Conservation (phyloP, 2,113 vertebrate species). For the Xenus cinereus region DNA sequence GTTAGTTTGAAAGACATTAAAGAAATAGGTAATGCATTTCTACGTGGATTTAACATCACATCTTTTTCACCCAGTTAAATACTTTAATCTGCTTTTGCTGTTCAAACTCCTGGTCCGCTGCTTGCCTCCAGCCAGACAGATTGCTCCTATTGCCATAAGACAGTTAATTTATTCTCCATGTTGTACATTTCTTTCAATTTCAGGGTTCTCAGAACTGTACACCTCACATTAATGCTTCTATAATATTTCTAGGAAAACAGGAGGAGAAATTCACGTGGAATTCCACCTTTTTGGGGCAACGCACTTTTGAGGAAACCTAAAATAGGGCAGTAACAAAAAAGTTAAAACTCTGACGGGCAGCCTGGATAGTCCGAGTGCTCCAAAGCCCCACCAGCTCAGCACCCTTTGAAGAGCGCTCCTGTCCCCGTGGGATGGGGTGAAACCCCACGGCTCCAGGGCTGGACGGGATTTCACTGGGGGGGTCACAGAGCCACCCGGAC, state of each 20-base stretch:
- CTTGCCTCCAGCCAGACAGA: not conserved
- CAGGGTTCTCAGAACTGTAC: not conserved
- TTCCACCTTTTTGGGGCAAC: not conserved
- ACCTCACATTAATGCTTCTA: not conserved
- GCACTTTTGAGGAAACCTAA: not conserved
- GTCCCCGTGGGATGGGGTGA: fast-evolving
- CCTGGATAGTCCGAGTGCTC: not conserved
- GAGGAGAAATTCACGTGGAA: fast-evolving
- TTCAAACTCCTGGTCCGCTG: not conserved
- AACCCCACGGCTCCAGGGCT: not conserved
- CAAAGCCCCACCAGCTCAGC: not conserved
- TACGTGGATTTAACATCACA: not conserved
- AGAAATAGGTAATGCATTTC: not conserved
- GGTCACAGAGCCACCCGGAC: not conserved
- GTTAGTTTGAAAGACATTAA: not conserved
- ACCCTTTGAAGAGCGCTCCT: fast-evolving
- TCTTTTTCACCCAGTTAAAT: not conserved
- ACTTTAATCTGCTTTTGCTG: not conserved
- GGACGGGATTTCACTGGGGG: fast-evolving
- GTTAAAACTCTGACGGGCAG: not conserved
- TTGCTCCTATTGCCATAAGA: not conserved
- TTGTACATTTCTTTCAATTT: not conserved
- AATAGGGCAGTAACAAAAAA: not conserved
- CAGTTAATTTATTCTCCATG: not conserved
- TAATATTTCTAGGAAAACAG: not conserved